These are phyloP conservation scores for Lathronympha strigana DNA, from an alignment of 2,888 invertebrate genomes.

Conservation along the genomic window DNA sequence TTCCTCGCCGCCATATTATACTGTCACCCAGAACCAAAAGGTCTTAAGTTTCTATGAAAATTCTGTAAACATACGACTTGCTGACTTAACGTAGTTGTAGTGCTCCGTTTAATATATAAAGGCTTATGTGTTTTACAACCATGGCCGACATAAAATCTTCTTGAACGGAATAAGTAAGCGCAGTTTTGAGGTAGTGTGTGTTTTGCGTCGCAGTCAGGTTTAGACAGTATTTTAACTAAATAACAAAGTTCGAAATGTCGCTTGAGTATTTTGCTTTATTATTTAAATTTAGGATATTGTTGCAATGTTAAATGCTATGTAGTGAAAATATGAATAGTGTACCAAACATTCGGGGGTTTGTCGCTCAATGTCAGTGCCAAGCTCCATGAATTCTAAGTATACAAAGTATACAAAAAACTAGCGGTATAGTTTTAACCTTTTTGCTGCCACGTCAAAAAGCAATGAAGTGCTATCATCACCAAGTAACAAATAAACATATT, in stretches of 20 bases:
- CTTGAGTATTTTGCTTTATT: not conserved
- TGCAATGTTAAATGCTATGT: too few relatives aligned
- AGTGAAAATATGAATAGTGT: too few relatives aligned
- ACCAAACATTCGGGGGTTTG: too few relatives aligned
- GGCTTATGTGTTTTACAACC: constrained; percentile 7
- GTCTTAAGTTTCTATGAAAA: not conserved
- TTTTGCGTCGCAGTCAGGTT: not conserved
- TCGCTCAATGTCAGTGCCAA: too few relatives aligned
- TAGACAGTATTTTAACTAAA: constrained; percentile 2
- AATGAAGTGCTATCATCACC: too few relatives aligned
- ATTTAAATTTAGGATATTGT: too few relatives aligned
- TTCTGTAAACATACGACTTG: not conserved
- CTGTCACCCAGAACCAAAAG: not conserved
- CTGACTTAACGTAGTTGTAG: not conserved
- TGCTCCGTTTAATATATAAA: not conserved
- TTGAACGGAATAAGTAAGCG: not conserved
- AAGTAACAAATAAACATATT: too few relatives aligned
- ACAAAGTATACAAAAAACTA: too few relatives aligned
- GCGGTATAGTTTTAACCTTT: too few relatives aligned
- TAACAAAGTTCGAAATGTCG: not conserved
- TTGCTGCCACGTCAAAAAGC: too few relatives aligned
- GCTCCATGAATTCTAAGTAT: too few relatives aligned
- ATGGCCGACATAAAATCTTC: not conserved
- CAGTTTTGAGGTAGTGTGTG: constrained; percentile 13
- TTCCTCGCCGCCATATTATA: constrained; percentile 11